Evolutionary conservation across 2,888 invertebrate genomes (phyloP), one percentile per base, ranked within the genome.

Genomic region (Brassicogethes aeneus): DNA sequence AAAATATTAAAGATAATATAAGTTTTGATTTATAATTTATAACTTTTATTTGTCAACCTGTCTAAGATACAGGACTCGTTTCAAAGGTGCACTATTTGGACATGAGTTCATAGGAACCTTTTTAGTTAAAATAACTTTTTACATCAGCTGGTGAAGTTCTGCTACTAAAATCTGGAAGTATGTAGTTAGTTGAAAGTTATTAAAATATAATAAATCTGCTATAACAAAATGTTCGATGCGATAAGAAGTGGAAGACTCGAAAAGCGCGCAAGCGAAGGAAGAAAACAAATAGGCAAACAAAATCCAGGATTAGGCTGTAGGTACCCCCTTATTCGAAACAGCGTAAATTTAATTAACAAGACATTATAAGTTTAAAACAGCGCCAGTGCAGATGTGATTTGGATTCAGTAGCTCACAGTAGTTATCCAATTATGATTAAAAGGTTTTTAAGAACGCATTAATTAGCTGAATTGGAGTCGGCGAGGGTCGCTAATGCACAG

Each of bases 381-480:
- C 51, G 45, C 48, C 14, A 10, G 23, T 52, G 52, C 62, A 59
- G 62, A 60, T 62, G 61, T 56, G 59, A 61, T 61, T 56, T 51
- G 57, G 56, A 59, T 60, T 62, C 54, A 58, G 55, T 51, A 53
- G 52, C 53, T 54, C 50, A 53, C 55, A 61, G 62, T 62, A 63
- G 62, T 66, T 65, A 69, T 68, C 68, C 68, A 68, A 68, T 69
- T 69, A 69, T 67, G 66, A 68, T 67, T 68, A 68, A 68, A 68
- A 67, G 65, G 68, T 65, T 66, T 64, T 64, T 66, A 68, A 68
- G 65, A 64, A 66, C 60, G 64, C 66, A 67, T 68, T 68, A 68
- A 69, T 68, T 68, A 66, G 61, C 60, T 57, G 32, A 32, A 32
- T 13, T 5, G 14, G 13, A 10, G 10, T 23, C 23, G 10, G 53